Base-by-base conservation (phyloP, 2,888 invertebrate genomes). In the Leptogaster cylindrica region DNA sequence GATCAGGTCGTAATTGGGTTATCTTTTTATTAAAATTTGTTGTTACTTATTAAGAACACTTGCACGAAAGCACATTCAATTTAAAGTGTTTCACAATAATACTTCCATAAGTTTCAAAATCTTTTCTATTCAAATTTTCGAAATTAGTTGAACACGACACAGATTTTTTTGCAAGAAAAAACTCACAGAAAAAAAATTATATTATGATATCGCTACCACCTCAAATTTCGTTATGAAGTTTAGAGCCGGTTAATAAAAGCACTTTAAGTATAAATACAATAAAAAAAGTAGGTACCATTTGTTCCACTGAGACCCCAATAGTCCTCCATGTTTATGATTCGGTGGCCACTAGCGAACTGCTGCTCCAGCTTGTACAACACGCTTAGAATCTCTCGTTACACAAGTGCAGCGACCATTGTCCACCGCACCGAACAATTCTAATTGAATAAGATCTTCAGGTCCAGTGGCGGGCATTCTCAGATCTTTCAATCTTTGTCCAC, bases 301-400 rank as follows among this genome's bases (percentile, higher is more conserved):
- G 77, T 78, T 76, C 76, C 78, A 78, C 77, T 79, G 74, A 80
- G 79, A 75, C 80, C 80, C 80, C 80, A 80, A 78, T 79, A 74
- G 73, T 77, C 76, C 72, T 76, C 77, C 77, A 77, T 77, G 74
- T 74, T 75, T 73, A 70, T 74, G 71, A 74, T 73, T 68, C 71
- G 72, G 71, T 71, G 69, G 72, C 69, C 72, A 71, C 72, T 72
- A 70, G 72, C 70, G 64, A 72, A 73, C 73, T 73, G 72, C 44
- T 61, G 55, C 55, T 65, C 44, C 50, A 65, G 50, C 55, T 55
- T 48, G 61, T 67, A 65, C 50, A 67, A 36, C 67, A 58, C 65
- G 67, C 67, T 69, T 50, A 69, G 64, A 67, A 67, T 51, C 67
- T 58, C 65, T 67, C 61, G 46, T 67, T 69, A 67, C 55, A 67